Conservation (phyloP, 1,140 invertebrate genomes). For the Sitodiplosis mosellana region DNA sequence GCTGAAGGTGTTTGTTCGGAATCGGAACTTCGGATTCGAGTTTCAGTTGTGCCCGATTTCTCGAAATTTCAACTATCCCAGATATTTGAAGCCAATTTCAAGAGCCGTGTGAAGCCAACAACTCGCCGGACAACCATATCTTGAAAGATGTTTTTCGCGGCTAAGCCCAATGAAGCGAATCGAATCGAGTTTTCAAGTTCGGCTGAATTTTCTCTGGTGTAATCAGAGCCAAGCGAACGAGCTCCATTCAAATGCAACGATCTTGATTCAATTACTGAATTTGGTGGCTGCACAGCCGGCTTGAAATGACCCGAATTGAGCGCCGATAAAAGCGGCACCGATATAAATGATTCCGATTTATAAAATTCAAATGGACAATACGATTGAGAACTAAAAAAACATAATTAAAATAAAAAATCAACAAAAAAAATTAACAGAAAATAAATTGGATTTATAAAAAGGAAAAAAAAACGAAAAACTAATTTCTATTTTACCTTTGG, state of each 20-base stretch:
- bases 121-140: background rate
- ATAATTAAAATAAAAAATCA: background rate
- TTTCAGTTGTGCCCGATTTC: background rate
- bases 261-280: too few relatives aligned
- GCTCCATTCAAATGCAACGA: too few relatives aligned
- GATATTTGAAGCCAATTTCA: background rate
- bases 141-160: background rate
- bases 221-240: too few relatives aligned
- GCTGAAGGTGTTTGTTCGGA: background rate
- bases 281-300: too few relatives aligned
- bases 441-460: background rate
- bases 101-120: background rate
- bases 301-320: too few relatives aligned
- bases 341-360: background rate
- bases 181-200: background rate
- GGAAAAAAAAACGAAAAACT: background rate
- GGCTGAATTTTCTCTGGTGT: too few relatives aligned
- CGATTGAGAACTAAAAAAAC: background rate
- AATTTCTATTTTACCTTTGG: slow-evolving; percentile 31
- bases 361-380: background rate
- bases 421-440: background rate
- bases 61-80: background rate
- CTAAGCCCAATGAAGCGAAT: background rate
- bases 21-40: background rate
- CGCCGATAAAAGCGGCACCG: background rate